Evolutionary conservation across 2,797 vertebrate species (phyloP).

Genomic region (Hyperoplus lanceolatus): DNA sequence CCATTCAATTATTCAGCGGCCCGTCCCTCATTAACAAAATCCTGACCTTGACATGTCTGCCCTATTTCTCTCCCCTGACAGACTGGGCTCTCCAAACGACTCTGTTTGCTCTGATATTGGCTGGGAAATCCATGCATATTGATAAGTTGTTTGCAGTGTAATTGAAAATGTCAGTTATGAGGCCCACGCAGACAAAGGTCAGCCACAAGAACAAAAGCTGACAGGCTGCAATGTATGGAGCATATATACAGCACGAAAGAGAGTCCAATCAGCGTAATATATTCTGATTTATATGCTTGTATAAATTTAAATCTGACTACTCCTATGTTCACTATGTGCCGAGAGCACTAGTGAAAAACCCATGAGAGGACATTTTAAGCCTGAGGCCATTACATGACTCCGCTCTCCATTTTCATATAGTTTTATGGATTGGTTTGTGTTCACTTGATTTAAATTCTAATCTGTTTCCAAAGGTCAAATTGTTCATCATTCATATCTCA

Average conservation of each 20-base stretch:
- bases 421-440: constrained; percentile 78
- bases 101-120: constrained; percentile 87
- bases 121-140: constrained; percentile 94
- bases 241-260: constrained; percentile 47
- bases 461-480: constrained; percentile 85
- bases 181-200: constrained; percentile 91
- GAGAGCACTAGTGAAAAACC: constrained; percentile 16
- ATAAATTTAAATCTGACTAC: constrained; percentile 8
- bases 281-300: constrained; percentile 40
- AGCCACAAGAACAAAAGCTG: constrained; percentile 86
- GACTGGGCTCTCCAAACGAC: constrained; percentile 81
- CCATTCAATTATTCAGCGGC: constrained; percentile 87
- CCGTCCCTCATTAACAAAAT: constrained; percentile 90
- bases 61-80: constrained; percentile 86
- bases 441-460: constrained; percentile 84
- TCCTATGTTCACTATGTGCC: constrained; percentile 10
- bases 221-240: constrained; percentile 72
- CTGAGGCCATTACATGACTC: constrained; percentile 39
- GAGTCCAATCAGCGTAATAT: constrained; percentile 9
- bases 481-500: constrained; percentile 85
- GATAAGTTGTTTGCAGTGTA: constrained; percentile 95
- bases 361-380: constrained; percentile 9
- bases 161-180: constrained; percentile 97
- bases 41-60: constrained; percentile 92
- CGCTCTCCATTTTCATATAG: constrained; percentile 45